Percentiles rank a stretch among this genome's conserved stretches.
Conservation (phyloP, 53 echinoderm and acorn worm genomes). For the Actinopyga echinites region DNA sequence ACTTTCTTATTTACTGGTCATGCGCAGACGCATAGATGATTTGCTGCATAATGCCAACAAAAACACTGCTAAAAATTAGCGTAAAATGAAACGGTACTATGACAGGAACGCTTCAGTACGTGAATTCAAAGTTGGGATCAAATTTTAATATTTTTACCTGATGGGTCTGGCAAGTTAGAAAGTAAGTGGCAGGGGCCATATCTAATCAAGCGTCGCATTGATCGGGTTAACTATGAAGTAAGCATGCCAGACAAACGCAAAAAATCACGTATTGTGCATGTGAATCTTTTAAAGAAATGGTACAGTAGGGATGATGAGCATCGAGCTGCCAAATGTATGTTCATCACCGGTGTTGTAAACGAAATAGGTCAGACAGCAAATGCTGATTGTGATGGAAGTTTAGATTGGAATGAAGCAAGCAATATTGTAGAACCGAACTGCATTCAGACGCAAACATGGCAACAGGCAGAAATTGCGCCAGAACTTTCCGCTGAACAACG, state of each 20-base stretch:
- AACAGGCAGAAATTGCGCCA: not conserved
- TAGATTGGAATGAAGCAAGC: not conserved
- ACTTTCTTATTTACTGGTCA: not conserved
- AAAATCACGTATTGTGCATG: not conserved
- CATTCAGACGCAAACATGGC: not conserved
- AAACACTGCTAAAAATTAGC: not conserved
- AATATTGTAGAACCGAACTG: not conserved
- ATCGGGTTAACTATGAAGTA: not conserved
- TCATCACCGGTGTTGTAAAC: not conserved
- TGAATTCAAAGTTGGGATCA: not conserved
- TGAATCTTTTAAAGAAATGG: not conserved
- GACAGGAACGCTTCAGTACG: not conserved
- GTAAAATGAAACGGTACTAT: not conserved
- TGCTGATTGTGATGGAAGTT: not conserved
- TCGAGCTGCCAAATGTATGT: not conserved
- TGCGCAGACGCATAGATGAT: not conserved
- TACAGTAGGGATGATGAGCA: not conserved
- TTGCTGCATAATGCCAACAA: not conserved
- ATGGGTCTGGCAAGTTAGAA: slow-evolving; percentile 17
- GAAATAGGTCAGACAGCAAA: slow-evolving; percentile 15
- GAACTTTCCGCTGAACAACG: not conserved
- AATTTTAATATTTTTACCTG: slow-evolving; percentile 20
- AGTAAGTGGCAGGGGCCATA: slow-evolving; percentile 13
- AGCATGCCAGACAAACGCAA: not conserved
- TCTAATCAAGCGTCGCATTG: not conserved